Conservation (phyloP, 2,888 invertebrate species). For the Polietes domitor region DNA sequence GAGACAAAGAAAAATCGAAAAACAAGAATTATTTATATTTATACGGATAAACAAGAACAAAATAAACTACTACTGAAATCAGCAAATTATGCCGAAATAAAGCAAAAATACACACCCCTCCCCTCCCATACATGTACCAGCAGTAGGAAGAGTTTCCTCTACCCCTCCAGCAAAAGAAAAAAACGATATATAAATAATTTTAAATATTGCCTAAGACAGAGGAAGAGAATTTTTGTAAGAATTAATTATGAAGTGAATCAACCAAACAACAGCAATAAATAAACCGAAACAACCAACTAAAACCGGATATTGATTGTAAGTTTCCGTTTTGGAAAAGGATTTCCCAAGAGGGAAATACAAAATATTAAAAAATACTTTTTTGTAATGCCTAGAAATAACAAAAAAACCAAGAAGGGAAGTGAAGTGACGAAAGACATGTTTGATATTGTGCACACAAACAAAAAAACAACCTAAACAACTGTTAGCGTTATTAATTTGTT, state of each 20-base stretch:
- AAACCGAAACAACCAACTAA: not conserved
- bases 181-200: conserved; percentile 2
- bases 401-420: not conserved
- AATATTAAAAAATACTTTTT: not conserved
- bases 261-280: not conserved
- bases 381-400: conserved; percentile 34
- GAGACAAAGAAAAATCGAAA: conserved; percentile 2
- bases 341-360: not conserved
- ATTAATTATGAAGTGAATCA: not conserved
- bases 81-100: not conserved
- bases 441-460: conserved; percentile 1
- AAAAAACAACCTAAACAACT: conserved; percentile 2
- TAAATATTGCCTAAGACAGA: not conserved
- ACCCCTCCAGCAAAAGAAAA: not conserved
- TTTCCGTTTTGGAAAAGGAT: not conserved
- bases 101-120: not conserved
- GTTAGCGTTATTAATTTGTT: not conserved
- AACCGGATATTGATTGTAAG: not conserved
- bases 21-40: conserved; percentile 43
- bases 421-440: not conserved
- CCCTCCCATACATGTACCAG: not conserved
- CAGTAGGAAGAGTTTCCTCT: not conserved
- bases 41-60: conserved; percentile 46
- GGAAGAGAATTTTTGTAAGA: not conserved
- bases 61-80: not conserved